phyloP scores from a whole-genome alignment of 2,888 invertebrate species.

The Calephelis perditalis region DNA sequence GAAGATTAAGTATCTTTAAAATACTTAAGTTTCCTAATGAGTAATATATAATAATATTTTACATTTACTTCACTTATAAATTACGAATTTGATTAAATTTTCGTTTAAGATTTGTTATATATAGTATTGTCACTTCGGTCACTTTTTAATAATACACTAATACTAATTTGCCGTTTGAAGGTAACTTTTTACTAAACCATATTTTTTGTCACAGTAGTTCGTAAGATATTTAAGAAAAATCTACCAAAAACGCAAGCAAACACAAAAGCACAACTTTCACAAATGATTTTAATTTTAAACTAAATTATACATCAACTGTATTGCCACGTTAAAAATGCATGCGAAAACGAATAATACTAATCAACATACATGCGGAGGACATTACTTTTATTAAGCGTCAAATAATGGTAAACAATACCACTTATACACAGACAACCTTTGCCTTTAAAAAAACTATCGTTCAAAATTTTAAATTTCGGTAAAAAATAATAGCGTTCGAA shows the following conservation, averaged over 20 bases:
- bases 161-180: no score
- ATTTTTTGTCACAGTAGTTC: no score
- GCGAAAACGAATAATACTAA: conserved; percentile 29
- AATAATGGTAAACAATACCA: conserved; percentile 33
- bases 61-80: no score
- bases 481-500: conserved; percentile 18
- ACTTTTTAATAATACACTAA: no score
- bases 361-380: conserved; percentile 32
- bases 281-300: conserved; percentile 14
- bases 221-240: no score
- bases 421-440: conserved; percentile 10
- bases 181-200: no score
- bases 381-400: conserved; percentile 29
- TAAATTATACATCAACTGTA: conserved; percentile 22
- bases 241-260: background rate
- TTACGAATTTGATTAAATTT: no score
- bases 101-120: no score
- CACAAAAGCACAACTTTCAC: conserved; percentile 8
- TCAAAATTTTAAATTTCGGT: conserved; percentile 23
- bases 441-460: conserved; percentile 16
- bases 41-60: no score
- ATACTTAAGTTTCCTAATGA: no score
- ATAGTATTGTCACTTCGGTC: no score
- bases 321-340: conserved; percentile 31
- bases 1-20: no score